Percentiles rank a stretch among this genome's conserved stretches.
Conservation (phyloP, 2,888 invertebrate species). For the Xestoiulus laeticollis region DNA sequence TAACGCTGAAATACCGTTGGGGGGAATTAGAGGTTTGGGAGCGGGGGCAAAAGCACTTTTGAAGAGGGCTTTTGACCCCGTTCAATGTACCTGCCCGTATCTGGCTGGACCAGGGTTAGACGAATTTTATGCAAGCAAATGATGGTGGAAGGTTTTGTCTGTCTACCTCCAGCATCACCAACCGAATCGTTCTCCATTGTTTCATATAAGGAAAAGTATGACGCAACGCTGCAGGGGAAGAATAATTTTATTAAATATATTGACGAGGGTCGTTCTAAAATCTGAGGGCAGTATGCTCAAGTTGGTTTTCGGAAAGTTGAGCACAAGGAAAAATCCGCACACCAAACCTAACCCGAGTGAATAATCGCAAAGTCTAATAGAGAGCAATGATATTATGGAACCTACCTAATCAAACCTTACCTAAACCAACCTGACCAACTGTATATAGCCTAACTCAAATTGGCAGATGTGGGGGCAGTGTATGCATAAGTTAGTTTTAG, state of each 20-base stretch:
- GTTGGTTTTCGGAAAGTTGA: too few relatives aligned
- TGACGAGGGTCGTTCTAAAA: neutral
- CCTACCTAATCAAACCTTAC: too few relatives aligned
- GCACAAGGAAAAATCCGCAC: too few relatives aligned
- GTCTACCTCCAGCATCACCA: neutral
- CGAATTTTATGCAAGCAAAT: neutral
- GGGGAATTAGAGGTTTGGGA: neutral
- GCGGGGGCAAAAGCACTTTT: neutral
- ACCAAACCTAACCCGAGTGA: too few relatives aligned
- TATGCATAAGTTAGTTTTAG: too few relatives aligned
- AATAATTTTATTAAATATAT: constrained; percentile 5
- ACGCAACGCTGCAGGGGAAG: neutral
- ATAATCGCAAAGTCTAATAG: too few relatives aligned
- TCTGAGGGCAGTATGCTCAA: neutral
- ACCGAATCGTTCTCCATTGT: neutral
- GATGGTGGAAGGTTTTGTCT: neutral
- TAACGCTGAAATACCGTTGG: neutral
- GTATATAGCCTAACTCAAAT: too few relatives aligned
- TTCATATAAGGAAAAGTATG: constrained; percentile 10
- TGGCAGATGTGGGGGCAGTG: too few relatives aligned
- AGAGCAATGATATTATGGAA: too few relatives aligned
- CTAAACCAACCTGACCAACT: too few relatives aligned
- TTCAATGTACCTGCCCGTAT: neutral
- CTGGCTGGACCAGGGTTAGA: neutral
- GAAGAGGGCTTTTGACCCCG: neutral